Percentiles rank a stretch among this genome's conserved stretches.
These are phyloP conservation scores for Brachyalestes nurse DNA, from an alignment of 2,797 vertebrate species.

Conservation along the genomic window DNA sequence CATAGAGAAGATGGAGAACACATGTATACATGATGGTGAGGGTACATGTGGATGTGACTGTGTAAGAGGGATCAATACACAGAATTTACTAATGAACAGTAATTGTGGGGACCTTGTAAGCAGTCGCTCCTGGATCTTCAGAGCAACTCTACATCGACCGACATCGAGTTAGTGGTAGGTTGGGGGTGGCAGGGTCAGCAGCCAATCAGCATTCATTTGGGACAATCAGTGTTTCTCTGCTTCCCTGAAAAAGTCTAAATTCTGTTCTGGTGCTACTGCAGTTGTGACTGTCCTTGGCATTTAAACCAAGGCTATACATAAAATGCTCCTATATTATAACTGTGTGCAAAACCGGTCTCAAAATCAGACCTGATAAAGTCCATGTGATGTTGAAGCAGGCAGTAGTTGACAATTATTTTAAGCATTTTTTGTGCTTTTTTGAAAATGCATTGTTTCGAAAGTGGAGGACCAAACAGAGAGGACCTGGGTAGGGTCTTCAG, in stretches of 20 bases:
- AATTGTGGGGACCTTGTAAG: slow-evolving; percentile 66
- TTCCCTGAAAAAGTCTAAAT: neutral
- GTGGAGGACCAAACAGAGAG: neutral
- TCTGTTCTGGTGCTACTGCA: too few relatives aligned
- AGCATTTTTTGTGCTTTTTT: too few relatives aligned
- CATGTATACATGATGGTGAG: neutral
- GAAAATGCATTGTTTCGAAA: neutral
- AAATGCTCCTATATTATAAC: too few relatives aligned
- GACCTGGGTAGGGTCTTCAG: neutral
- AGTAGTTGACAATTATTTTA: too few relatives aligned
- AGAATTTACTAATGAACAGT: slow-evolving; percentile 68
- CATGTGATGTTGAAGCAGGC: too few relatives aligned
- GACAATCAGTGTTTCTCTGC: neutral
- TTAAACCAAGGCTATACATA: too few relatives aligned
- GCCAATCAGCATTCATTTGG: slow-evolving; percentile 48
- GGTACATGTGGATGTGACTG: slow-evolving; percentile 33
- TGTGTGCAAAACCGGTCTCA: too few relatives aligned
- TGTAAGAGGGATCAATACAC: slow-evolving; percentile 56
- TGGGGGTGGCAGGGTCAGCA: slow-evolving; percentile 44
- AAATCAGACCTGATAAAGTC: too few relatives aligned
- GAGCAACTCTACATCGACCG: slow-evolving; percentile 62
- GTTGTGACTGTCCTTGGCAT: too few relatives aligned
- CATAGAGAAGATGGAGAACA: neutral
- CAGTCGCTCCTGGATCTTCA: slow-evolving; percentile 52
- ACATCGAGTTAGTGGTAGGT: slow-evolving; percentile 28